Conservation (phyloP, 2,797 vertebrate species). For the Phrynocephalus vlangalii region DNA sequence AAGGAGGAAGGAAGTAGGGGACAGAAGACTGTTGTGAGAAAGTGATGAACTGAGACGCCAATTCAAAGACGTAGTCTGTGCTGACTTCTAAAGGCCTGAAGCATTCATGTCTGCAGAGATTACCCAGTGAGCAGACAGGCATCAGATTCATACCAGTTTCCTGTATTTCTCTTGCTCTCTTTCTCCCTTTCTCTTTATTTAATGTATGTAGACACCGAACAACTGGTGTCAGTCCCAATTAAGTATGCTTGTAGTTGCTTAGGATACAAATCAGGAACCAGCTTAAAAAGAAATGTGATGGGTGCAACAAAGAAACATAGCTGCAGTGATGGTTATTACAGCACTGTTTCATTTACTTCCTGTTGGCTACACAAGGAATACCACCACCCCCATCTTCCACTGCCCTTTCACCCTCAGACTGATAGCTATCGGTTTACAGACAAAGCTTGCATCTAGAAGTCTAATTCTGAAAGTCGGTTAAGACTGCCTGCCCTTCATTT, state of each 20-base stretch:
- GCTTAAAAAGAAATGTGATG: neutral
- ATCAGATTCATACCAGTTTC: neutral
- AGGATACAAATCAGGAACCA: constrained; percentile 17
- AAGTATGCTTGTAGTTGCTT: neutral
- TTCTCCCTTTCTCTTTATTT: neutral
- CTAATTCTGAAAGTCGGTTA: constrained; percentile 34
- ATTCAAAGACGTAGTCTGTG: neutral
- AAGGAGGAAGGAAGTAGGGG: neutral
- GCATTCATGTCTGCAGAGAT: neutral
- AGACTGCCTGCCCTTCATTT: constrained; percentile 76
- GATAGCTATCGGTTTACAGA: neutral
- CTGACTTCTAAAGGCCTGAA: neutral
- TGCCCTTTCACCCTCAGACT: neutral
- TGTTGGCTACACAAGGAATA: neutral
- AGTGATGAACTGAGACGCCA: neutral
- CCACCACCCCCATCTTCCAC: neutral
- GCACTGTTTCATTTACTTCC: neutral
- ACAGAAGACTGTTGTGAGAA: neutral
- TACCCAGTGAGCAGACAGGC: neutral
- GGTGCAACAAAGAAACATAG: constrained; percentile 18
- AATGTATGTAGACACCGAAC: neutral
- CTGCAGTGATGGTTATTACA: neutral
- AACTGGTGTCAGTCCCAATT: neutral
- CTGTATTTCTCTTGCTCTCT: neutral
- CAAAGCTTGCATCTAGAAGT: constrained; percentile 39